These are phyloP conservation scores for Geodia barretti DNA, from an alignment of 37 sponge, comb jelly and placozoan species.

Conservation along the genomic window DNA sequence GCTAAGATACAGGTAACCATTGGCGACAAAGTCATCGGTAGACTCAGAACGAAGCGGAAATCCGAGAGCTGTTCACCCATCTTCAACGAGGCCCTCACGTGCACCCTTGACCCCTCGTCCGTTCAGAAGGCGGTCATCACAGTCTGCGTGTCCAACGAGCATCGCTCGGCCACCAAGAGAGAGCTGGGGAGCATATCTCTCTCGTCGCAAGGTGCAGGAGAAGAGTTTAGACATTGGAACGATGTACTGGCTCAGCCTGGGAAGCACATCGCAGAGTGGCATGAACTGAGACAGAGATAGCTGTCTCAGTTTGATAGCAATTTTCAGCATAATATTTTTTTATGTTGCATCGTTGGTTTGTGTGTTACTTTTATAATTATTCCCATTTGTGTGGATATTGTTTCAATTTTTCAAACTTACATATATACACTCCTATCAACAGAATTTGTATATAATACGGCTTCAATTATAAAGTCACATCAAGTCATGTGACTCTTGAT, in stretches of 20 bases:
- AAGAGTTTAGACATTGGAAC: slow-evolving; percentile 71
- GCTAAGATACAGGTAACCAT: slow-evolving; percentile 41
- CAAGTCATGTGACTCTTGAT: too few species aligned
- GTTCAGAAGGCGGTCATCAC: slow-evolving; percentile 21
- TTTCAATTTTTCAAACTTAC: too few species aligned
- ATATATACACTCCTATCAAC: too few species aligned
- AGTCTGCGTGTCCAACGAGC: slow-evolving; percentile 38
- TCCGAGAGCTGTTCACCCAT: slow-evolving; percentile 47
- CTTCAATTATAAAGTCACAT: too few species aligned
- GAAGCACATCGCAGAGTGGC: slow-evolving; percentile 77
- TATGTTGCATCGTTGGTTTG: too few species aligned
- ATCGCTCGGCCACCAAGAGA: slow-evolving; percentile 8
- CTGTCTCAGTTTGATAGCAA: too few species aligned
- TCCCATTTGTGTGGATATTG: too few species aligned
- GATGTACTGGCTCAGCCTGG: slow-evolving; percentile 60
- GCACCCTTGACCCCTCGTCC: slow-evolving; percentile 20
- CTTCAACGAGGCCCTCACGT: slow-evolving; percentile 63
- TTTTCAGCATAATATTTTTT: too few species aligned
- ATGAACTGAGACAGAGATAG: slow-evolving; percentile 35
- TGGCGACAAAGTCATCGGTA: slow-evolving; percentile 32
- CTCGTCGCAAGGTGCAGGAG: slow-evolving; percentile 30
- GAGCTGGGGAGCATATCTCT: slow-evolving; percentile 54
- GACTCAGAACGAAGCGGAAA: slow-evolving; percentile 45
- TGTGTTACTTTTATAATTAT: too few species aligned
- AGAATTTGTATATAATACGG: too few species aligned